Conservation (phyloP, 2,888 invertebrate species). For the Aporophyla nigra region DNA sequence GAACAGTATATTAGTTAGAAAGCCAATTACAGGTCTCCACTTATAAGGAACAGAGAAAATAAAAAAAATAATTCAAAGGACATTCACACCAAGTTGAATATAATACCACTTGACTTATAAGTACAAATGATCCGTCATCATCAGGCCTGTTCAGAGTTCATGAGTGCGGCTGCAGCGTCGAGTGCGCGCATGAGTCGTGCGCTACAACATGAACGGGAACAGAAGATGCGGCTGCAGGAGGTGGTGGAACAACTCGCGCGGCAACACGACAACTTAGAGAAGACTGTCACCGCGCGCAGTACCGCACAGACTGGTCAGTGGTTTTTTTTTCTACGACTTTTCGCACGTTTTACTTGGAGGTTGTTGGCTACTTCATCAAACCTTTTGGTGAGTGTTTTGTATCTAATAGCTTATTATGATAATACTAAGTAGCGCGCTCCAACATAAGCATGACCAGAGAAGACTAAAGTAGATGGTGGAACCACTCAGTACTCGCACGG, state of each 20-base stretch:
- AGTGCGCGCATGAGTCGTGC: conserved; percentile 98
- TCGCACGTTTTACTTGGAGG: background rate
- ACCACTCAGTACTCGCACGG: background rate
- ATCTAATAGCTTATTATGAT: background rate
- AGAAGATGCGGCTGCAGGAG: conserved; percentile 97
- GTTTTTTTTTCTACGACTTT: background rate
- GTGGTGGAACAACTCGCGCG: conserved; percentile 99
- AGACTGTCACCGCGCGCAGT: conserved; percentile 94
- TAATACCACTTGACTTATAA: background rate
- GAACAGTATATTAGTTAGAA: no score
- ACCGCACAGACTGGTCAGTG: conserved; percentile 72
- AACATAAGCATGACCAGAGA: background rate
- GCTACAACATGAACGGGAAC: conserved; percentile 98
- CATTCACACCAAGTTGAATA: no score
- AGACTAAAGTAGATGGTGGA: background rate
- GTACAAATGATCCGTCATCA: background rate
- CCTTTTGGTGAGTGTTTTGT: conserved; percentile 10
- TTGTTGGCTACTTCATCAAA: no score
- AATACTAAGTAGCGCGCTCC: background rate
- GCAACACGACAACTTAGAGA: conserved; percentile 98
- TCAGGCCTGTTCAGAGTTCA: conserved; percentile 97
- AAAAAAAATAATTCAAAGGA: no score
- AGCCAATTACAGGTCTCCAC: no score
- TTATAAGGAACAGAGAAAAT: no score
- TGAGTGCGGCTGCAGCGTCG: conserved; percentile 96